Evolutionary conservation across 2,113 vertebrate genomes (phyloP), one percentile per base, ranked within the genome.

Genomic region (Dipodomys spectabilis): DNA sequence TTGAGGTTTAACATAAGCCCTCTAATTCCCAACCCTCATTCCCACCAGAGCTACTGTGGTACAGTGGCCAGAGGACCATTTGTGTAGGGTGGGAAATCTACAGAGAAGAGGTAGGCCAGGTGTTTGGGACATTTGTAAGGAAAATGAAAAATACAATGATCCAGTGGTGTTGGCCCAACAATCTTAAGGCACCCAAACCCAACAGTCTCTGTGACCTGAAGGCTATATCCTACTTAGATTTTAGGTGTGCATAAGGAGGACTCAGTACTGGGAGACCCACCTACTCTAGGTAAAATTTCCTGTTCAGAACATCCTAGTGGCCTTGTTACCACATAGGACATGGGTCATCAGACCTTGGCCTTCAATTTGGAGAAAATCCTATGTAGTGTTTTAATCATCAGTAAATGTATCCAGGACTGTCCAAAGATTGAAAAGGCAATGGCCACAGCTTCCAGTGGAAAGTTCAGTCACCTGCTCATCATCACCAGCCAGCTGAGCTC

Each of bases 301-400:
- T 74, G 27, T 69, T 82, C 67, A 49, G 71, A 62, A 49, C 28
- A 32, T 39, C 44, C 67, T 30, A 67, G 60, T 39, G 57, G 13
- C 57, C 49, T 32, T 75, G 12, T 60, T 19, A 53, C 6, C 35
- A 69, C 19, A 12, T 19, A 68, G 60, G 9, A 39, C 60, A 28
- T n/a, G 44, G 16, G 28, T 27, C 69, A 32, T 18, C 27, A 45
- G 35, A 4, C 18, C 35, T 60, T 74, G 5, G 16, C 57, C 62
- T 93, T 89, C 81, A 35, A 79, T 74, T 67, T 92, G 45, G 35
- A 77, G 53, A 22, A 71, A 89, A 80, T 32, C 4, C 44, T 28
- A 3, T 5, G 0, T 44, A 19, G 10, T 79, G 53, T 64, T 91
- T 93, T 67, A 78, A n/a, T 27, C 80, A 79, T 49, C 65, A 81